Evolutionary conservation across 2,797 vertebrate genomes (phyloP).

Genomic region (Scarus forsteni): DNA sequence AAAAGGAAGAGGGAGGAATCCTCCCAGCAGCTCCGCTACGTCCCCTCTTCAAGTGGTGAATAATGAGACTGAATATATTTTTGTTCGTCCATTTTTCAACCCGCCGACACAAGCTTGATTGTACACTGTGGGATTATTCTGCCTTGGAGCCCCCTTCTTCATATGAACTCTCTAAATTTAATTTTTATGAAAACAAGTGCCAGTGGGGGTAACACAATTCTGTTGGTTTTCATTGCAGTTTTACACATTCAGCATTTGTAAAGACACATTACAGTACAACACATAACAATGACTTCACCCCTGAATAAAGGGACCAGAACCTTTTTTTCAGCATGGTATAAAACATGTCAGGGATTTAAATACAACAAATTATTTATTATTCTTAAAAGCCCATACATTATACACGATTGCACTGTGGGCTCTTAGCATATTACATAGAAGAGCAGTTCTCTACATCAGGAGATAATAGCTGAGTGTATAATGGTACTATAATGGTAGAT

Average conservation of each 20-base stretch:
- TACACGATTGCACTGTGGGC: slow-evolving; percentile 24
- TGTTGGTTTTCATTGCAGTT: slow-evolving; percentile 19
- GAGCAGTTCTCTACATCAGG: slow-evolving; percentile 53
- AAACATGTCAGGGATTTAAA: slow-evolving; percentile 25
- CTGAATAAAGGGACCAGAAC: background rate
- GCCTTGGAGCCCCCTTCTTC: slow-evolving; percentile 18
- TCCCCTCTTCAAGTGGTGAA: slow-evolving; percentile 62
- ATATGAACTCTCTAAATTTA: slow-evolving; percentile 20
- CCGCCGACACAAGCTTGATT: slow-evolving; percentile 41
- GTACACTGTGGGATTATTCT: slow-evolving; percentile 29
- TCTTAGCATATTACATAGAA: slow-evolving; percentile 30
- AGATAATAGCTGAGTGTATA: slow-evolving; percentile 41
- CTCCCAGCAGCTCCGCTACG: slow-evolving; percentile 41
- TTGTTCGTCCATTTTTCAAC: slow-evolving; percentile 56
- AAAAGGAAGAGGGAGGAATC: slow-evolving; percentile 55
- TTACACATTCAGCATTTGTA: slow-evolving; percentile 2
- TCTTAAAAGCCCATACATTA: slow-evolving; percentile 48
- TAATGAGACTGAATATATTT: slow-evolving; percentile 66
- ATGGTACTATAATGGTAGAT: slow-evolving; percentile 40
- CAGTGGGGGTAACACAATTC: slow-evolving; percentile 21
- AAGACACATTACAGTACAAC: slow-evolving; percentile 18
- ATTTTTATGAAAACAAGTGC: slow-evolving; percentile 38
- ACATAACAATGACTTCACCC: slow-evolving; percentile 18
- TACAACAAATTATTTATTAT: slow-evolving; percentile 30
- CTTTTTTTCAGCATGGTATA: slow-evolving; percentile 22